Evolutionary conservation across 2,113 vertebrate species (phyloP), one percentile per base, ranked within the genome.

Genomic region (Neopipo cinnamomea): DNA sequence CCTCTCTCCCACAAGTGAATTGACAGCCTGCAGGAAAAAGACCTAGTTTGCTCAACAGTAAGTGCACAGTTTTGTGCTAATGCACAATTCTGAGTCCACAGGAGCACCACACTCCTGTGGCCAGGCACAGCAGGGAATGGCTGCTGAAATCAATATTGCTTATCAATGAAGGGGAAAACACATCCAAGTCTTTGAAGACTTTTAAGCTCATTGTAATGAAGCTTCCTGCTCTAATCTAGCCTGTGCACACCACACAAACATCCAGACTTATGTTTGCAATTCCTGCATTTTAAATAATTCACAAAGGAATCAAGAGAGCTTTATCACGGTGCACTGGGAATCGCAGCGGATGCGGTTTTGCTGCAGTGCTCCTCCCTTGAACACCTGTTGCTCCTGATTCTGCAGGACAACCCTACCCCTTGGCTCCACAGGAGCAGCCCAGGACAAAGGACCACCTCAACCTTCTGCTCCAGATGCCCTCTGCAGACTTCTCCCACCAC

Each of bases 231-330:
- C 93, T 95, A 91, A 95, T 95, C 95, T 86, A 78, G 85, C 73
- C 61, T 59, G 79, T 41, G 61, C 90, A 86, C 75, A 81, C 82
- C 81, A 94, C 79, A 90, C 66, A 86, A 91, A 0, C 74, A 80
- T 72, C 30, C 82, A 88, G 88, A 53, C 55, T 84, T 80, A 85
- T 59, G 93, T 93, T 86, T 74, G 79, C 85, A 53, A 88, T 74
- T 76, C 78, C 65, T 83, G 92, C 78, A 47, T 94, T 86, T 91
- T 96, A 95, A 96, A 94, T 94, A 96, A 95, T 95, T 96, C 88
- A 95, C 82, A 68, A 84, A 86, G 92, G 95, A 95, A 92, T 84
- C 93, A 91, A 81, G 76, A 59, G 63, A 85, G 67, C 56, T 95
- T 78, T 78, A 88, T 93, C 78, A 12, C 0, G 0, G 85, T 0